Evolutionary conservation across 2,113 vertebrate genomes (phyloP), one percentile per base, ranked within the genome.

Genomic region (Mesoclemmys tuberculata): DNA sequence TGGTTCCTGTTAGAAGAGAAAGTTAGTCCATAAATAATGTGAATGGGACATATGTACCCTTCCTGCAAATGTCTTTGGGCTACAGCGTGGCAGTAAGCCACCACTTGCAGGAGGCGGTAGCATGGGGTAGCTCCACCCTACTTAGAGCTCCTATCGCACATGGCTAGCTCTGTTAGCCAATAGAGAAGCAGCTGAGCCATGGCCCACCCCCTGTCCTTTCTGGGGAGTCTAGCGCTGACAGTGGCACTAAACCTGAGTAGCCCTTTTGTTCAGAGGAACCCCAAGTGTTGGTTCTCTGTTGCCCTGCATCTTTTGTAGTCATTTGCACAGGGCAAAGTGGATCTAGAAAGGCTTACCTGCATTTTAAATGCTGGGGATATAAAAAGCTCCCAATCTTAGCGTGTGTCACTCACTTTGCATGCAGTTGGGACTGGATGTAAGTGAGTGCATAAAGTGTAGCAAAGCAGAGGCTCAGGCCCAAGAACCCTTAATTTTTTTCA

Each of bases 41-140:
- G 16, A 31, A 27, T 19, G 21, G 56, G 18, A 35, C 35, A n/a
- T 21, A 21, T 38, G 64, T n/a, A 38, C n/a, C 35, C n/a, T 38
- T 82, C 85, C 8, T 44, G 14, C n/a, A 44, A 75, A 44, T 26
- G 41, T 80, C 49, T 91, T 92, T 58, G 12, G 83, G 29, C 16
- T 93, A 8, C 2, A 80, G n/a, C 78, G 26, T 26, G 41, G 54
- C 2, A 3, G 12, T 29, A 87, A 89, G 61, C n/a, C 29, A 58
- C 6, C 12, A 89, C 35, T 13, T 38, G 74, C 41, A 54, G 5
- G 14, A 61, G 85, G 41, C 8, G 4, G 16, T 3, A 81, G 10
- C 84, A 64, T 0, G 0, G 38, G 82, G 54, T 38, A 4, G 49
- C 54, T 19, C 87, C 31, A 68, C n/a, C 27, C 24, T 10, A 1